phyloP scores from a whole-genome alignment of 2,797 vertebrate species.

The Intellagama lesueurii region DNA sequence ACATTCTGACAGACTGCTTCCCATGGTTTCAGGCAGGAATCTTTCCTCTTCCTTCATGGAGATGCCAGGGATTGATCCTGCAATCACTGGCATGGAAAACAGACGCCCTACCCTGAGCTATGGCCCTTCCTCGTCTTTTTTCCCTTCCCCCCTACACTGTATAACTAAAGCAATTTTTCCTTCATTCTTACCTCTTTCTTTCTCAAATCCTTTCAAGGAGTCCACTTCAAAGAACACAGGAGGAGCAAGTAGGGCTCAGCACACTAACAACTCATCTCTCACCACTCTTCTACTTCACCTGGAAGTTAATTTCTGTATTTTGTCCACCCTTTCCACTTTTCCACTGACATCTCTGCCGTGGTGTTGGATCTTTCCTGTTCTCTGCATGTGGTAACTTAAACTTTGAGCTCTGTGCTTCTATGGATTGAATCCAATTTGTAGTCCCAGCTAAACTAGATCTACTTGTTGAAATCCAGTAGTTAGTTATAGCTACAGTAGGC shows the following conservation, averaged over 20 bases:
- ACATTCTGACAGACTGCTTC: too few species aligned
- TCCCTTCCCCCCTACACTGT: not conserved
- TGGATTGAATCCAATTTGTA: too few species aligned
- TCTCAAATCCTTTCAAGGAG: not conserved
- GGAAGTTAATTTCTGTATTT: not conserved
- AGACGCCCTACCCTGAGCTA: too few species aligned
- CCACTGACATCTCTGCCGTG: not conserved
- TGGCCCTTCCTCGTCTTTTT: not conserved
- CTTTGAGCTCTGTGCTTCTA: not conserved
- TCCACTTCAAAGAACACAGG: not conserved
- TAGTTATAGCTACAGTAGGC: too few species aligned
- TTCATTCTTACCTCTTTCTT: not conserved
- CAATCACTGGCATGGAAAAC: too few species aligned
- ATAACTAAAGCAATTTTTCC: not conserved
- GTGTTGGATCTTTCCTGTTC: not conserved
- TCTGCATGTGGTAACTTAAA: not conserved
- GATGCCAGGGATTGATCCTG: too few species aligned
- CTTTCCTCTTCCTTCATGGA: too few species aligned
- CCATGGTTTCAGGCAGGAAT: too few species aligned
- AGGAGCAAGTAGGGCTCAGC: too few species aligned
- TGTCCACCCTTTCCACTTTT: not conserved
- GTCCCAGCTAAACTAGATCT: too few species aligned
- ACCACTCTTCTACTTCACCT: not conserved
- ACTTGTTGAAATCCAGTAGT: too few species aligned
- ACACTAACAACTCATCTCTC: not conserved